Base-by-base conservation (phyloP, 2,888 invertebrate species). In the Tetranychus truncatus region DNA sequence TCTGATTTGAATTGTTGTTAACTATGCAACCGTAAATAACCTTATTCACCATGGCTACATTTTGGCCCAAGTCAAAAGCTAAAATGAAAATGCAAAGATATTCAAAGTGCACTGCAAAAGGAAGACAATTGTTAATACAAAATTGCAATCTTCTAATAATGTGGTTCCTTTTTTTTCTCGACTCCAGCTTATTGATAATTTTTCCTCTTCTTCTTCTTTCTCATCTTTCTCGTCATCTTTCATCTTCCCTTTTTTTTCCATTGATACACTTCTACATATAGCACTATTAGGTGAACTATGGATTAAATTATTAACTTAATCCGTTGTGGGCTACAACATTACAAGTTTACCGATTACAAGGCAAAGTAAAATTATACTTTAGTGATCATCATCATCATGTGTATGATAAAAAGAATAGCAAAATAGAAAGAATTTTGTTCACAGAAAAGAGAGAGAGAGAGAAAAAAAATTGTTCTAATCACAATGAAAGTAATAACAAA, bases 1-100 rank as follows among this genome's bases (percentile, higher is more conserved):
- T 55, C 55, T 55, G 55, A 55, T 55, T 55, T 55, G 55, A 55
- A 55, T 55, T 55, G 55, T 55, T 55, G 55, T 55, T 55, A 55
- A 55, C 55, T 55, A 55, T 55, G 15, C 55, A 55, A 55, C 55
- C 55, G 55, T 55, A 55, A 55, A 55, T 55, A 55, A 55, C 55
- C 55, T 55, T 55, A 55, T 55, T 55, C 55, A 55, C 55, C 55
- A 55, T 55, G 55, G 55, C 55, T 34, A 34, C 34, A 34, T 34
- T 34, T 34, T 34, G 34, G 5, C 4, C 34, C 34, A 34, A 34
- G 34, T 5, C 34, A 34, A 34, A 34, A 34, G 34, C 34, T 34
- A 34, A 34, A 34, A 34, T 34, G 34, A 34, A 34, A 34, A 34
- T 34, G 34, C 4, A 34, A 34, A 34, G 34, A 34, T 34, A 34